Evolutionary conservation across 1,140 invertebrate species (phyloP).

Genomic region (Aphelenchoides fujianensis): DNA sequence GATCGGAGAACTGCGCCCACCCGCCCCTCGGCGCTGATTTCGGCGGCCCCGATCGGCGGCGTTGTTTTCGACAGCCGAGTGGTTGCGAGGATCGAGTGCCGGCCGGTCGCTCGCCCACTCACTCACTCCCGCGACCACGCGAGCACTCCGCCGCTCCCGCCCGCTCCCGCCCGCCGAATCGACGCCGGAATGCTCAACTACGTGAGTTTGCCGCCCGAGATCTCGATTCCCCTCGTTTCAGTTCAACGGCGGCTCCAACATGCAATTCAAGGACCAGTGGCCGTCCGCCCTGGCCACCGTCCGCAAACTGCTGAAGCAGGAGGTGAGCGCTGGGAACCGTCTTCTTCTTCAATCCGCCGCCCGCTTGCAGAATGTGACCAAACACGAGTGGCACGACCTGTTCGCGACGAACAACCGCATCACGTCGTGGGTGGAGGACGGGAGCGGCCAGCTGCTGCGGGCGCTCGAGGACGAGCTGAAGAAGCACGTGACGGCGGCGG

Average conservation of each 20-base stretch:
- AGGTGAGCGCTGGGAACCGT: constrained; percentile 23
- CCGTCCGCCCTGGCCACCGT: constrained; percentile 34
- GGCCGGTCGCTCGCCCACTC: too few species aligned
- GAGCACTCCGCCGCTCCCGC: too few species aligned
- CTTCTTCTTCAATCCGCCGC: neutral
- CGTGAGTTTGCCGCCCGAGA: too few species aligned
- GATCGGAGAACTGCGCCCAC: too few species aligned
- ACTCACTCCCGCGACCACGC: too few species aligned
- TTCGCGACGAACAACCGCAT: constrained; percentile 50
- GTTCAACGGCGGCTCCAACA: neutral
- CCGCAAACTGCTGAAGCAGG: constrained; percentile 32
- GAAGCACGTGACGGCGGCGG: constrained; percentile 38
- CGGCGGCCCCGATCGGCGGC: too few species aligned
- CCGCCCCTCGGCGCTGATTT: too few species aligned
- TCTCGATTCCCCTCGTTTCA: neutral
- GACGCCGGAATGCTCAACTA: too few species aligned
- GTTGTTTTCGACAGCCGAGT: too few species aligned
- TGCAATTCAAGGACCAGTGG: constrained; percentile 36
- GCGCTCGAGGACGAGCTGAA: constrained; percentile 38
- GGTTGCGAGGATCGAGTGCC: too few species aligned
- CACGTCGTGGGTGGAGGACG: constrained; percentile 40
- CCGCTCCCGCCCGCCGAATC: too few species aligned
- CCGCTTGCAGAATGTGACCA: constrained; percentile 45
- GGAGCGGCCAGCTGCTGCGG: constrained; percentile 17
- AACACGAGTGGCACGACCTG: constrained; percentile 50